A percentile compares a stretch with the other conserved stretches of the same genome.
Conservation (phyloP, 2,113 vertebrate species). For the Variabilichromis moorii region DNA sequence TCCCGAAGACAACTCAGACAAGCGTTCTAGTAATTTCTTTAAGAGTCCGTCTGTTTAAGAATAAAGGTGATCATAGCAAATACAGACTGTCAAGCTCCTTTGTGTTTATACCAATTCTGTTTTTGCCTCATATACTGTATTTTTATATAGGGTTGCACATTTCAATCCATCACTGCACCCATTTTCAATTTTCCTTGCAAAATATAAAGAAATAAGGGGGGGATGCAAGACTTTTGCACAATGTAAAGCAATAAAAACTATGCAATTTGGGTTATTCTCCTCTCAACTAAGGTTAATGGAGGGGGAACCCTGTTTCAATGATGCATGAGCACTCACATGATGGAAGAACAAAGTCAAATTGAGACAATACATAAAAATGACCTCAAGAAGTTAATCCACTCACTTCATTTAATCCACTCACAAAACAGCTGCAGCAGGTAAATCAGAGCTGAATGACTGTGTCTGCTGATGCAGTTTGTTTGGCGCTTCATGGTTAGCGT, state of each 20-base stretch:
- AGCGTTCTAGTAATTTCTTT: rapidly evolving
- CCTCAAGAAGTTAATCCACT: not conserved
- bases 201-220: not conserved
- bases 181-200: not conserved
- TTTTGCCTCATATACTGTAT: not conserved
- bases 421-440: not conserved
- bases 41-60: rapidly evolving
- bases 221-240: not conserved
- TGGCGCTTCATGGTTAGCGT: not conserved
- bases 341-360: not conserved
- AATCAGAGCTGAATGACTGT: rapidly evolving
- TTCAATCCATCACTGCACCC: not conserved
- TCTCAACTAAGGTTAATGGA: rapidly evolving
- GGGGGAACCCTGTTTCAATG: not conserved
- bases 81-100: not conserved
- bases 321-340: not conserved
- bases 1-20: not conserved
- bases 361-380: not conserved
- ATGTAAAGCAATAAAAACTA: not conserved
- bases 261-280: rapidly evolving
- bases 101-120: not conserved
- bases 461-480: not conserved
- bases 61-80: not conserved
- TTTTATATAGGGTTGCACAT: not conserved
- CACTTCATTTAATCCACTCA: not conserved